Conservation (phyloP, 2,888 invertebrate genomes). For the Platynereis dumerilii region DNA sequence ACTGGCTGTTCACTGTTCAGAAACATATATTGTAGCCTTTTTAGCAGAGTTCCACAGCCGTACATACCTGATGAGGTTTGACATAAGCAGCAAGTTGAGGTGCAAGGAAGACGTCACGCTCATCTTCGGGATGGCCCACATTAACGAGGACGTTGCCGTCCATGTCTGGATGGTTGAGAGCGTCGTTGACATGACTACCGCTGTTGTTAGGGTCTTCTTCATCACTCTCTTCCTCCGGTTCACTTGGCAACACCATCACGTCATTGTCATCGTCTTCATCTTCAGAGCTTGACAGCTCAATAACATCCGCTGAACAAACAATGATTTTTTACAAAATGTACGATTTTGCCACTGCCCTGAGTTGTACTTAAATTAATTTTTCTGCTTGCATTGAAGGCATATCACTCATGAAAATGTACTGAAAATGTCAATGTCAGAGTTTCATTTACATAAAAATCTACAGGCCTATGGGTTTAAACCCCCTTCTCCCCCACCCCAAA, state of each 20-base stretch:
- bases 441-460: too few species aligned
- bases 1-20: too few species aligned
- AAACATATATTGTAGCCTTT: too few species aligned
- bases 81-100: conserved; percentile 87
- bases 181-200: conserved; percentile 87
- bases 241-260: conserved; percentile 83
- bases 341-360: too few species aligned
- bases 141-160: conserved; percentile 91
- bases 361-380: too few species aligned
- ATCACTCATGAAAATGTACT: too few species aligned
- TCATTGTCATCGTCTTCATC: conserved; percentile 81
- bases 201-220: conserved; percentile 90
- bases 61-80: conserved; percentile 90
- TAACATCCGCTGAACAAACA: conserved; percentile 36
- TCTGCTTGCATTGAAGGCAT: too few species aligned
- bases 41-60: too few species aligned
- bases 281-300: conserved; percentile 63
- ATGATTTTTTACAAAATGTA: too few species aligned
- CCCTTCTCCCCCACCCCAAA: too few species aligned
- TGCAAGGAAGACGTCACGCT: conserved; percentile 89
- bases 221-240: conserved; percentile 80
- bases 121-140: conserved; percentile 88
- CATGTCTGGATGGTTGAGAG: conserved; percentile 88
- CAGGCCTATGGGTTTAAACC: too few species aligned
- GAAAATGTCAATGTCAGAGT: too few species aligned